Evolutionary conservation across 2,113 vertebrate species (phyloP), one percentile per base, ranked within the genome.

Genomic region (Gobiocypris rarus): DNA sequence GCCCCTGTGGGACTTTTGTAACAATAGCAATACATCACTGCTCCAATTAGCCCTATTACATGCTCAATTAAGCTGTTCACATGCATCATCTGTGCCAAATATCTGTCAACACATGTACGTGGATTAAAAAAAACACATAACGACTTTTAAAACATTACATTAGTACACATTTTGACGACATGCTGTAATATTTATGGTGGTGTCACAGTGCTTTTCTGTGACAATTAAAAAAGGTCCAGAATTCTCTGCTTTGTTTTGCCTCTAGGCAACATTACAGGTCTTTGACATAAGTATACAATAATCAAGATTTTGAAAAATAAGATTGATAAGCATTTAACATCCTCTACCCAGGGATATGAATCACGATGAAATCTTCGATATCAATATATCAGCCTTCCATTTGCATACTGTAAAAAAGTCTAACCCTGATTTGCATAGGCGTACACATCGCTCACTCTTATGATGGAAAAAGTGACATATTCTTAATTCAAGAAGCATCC

Each of bases 31-130:
- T 74, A 79, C 75, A 87, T 89, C 81, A 85, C 43, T 56, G 74
- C 70, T 87, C 79, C 81, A 88, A 91, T 89, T 89, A 89, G 82
- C 69, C 83, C 67, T 28, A 86, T 85, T 81, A 86, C 86, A 90
- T 61, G 81, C 83, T 88, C 84, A 90, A 87, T 89, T 89, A 86
- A 86, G 74, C 56, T 69, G 83, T 85, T 83, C 61, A 82, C 67
- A 84, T 79, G 76, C 83, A 86, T 61, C 31, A 45, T 75, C 52
- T 43, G 76, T 59, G 76, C 80, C 75, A 86, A 82, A 85, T 78
- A 85, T 74, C 75, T 48, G 58, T 52, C 59, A 70, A 54, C 81
- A 54, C 59, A 56, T 15, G 17, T 48, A 19, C 69, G 56, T 13
- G n/a, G 59, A 70, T 70, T 34, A n/a, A 73, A n/a, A 28, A 54